Evolutionary conservation across 1,140 invertebrate species (phyloP), one percentile per base, ranked within the genome.

Genomic region (Coelopa frigida): DNA sequence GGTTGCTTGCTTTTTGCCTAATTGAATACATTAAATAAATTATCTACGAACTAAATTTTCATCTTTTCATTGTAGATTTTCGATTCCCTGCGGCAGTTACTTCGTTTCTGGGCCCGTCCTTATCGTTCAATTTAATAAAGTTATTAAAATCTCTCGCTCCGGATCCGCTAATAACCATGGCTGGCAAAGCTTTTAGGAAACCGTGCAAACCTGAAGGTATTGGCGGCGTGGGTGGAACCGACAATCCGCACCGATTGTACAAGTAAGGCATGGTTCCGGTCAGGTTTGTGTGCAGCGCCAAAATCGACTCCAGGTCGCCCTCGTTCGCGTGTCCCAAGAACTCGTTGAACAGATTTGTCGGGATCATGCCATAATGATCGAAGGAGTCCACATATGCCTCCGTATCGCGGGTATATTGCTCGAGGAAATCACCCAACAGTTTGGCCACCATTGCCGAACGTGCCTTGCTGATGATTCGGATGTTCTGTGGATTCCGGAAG

Each of bases 381-480:
- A 78, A 77, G 20, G 79, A 77, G 62, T 85, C 82, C 21, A 78
- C 73, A 56, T 80, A 85, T 22, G 84, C 64, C 51, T 89, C 85
- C 0, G 86, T 89, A 72, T 89, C 91, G 58, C 83, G 78, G 62
- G 87, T 89, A 71, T 94, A 94, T 45, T 88, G 74, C 71, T 89
- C 86, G 39, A 94, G 76, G 73, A 94, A 95, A 70, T 94, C 90
- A 55, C 87, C 88, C n/a, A 94, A 74, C 59, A 93, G 85, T 70
- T 92, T 93, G 1, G 89, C 88, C 37, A 92, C 83, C 51, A 94
- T 82, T 11, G 89, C 86, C 40, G 87, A 82, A 22, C 87, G 73
- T 66, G 92, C 89, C 69, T 90, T 90, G 50, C 85, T 80, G 51
- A 82, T 79, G 57, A 92, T 51, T 46, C 55, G 54, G 3, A 58